phyloP scores from a whole-genome alignment of 2,113 vertebrate species.

The Anhinga rufa region DNA sequence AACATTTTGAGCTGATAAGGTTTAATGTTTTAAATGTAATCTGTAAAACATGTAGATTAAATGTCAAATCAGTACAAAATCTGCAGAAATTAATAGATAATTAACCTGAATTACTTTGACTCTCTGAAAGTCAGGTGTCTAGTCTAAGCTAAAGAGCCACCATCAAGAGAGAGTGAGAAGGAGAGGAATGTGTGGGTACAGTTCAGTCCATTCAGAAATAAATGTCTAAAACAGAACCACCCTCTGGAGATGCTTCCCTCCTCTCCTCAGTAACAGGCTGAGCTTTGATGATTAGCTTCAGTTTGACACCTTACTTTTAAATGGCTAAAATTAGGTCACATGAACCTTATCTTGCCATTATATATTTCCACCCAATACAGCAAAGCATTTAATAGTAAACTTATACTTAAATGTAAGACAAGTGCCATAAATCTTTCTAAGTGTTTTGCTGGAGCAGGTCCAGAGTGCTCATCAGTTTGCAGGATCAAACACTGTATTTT shows the following conservation, averaged over 20 bases:
- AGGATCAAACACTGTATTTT: neutral
- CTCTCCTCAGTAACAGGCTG: neutral
- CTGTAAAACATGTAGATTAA: neutral
- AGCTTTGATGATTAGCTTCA: neutral
- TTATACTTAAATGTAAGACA: neutral
- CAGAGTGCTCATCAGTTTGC: neutral
- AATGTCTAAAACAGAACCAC: neutral
- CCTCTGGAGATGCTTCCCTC: neutral
- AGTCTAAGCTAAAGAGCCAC: neutral
- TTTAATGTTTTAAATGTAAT: neutral
- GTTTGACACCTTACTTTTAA: neutral
- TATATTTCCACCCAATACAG: neutral
- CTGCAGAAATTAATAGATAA: neutral
- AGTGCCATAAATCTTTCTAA: neutral
- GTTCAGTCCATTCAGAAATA: neutral
- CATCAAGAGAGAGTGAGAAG: neutral
- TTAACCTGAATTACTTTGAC: neutral
- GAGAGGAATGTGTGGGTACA: neutral
- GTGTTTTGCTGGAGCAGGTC: neutral
- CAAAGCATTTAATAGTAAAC: neutral
- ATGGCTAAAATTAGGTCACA: neutral
- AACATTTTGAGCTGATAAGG: neutral
- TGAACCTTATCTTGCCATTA: neutral
- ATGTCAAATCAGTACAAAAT: neutral
- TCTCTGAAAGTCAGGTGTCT: neutral